These are phyloP conservation scores for Orius insidiosus DNA, from an alignment of 1,140 invertebrate species.

Conservation along the genomic window DNA sequence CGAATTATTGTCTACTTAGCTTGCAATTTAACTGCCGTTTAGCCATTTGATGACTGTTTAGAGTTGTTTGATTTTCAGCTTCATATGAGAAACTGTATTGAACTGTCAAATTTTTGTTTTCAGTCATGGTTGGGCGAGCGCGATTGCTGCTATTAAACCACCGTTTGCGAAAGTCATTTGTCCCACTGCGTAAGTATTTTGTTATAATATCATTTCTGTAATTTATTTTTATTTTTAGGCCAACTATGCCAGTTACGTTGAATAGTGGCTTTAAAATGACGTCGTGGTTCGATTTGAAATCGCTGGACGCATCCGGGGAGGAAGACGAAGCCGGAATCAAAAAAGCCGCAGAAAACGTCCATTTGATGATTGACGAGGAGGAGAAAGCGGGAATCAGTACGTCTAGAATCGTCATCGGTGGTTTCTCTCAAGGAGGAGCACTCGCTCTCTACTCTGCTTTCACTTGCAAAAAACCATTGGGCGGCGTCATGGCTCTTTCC, in stretches of 20 bases:
- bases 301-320: conserved; percentile 60
- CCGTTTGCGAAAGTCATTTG: conserved; percentile 84
- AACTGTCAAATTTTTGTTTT: conserved; percentile 25
- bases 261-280: conserved; percentile 89
- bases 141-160: conserved; percentile 57
- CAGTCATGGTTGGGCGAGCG: conserved; percentile 85
- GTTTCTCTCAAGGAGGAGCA: conserved; percentile 85
- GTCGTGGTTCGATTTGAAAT: conserved; percentile 88
- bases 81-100: too few species aligned
- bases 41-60: too few species aligned
- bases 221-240: conserved; percentile 29
- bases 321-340: conserved; percentile 82
- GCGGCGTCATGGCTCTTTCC: conserved; percentile 81
- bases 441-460: conserved; percentile 83
- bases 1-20: too few species aligned
- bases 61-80: too few species aligned
- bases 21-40: too few species aligned
- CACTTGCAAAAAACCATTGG: conserved; percentile 62
- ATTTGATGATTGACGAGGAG: conserved; percentile 13
- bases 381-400: conserved; percentile 48
- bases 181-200: conserved; percentile 63
- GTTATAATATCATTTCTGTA: conserved; percentile 5
- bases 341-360: conserved; percentile 53
- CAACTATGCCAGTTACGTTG: conserved; percentile 77
- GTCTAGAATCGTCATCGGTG: conserved; percentile 58